These are phyloP conservation scores for Papilio aristodemus DNA, from an alignment of 1,140 invertebrate species.

Conservation along the genomic window DNA sequence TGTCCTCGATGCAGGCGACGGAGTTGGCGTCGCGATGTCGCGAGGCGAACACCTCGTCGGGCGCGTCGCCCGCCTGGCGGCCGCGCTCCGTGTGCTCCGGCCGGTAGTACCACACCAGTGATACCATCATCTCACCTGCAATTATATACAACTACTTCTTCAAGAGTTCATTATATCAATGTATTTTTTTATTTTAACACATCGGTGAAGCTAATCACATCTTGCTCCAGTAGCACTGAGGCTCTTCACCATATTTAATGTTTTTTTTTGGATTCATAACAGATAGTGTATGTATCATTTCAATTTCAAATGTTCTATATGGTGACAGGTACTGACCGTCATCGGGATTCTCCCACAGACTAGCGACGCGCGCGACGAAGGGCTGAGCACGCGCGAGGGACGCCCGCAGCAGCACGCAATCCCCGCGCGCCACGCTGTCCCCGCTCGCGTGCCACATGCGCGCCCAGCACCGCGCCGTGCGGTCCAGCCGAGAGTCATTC, in stretches of 20 bases:
- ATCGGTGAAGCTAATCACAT: too few species aligned
- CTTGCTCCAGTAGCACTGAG: too few species aligned
- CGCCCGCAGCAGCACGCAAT: slow-evolving; percentile 94
- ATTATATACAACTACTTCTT: slow-evolving; percentile 36
- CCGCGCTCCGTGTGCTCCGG: slow-evolving; percentile 97
- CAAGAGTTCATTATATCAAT: too few species aligned
- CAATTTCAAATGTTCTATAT: too few species aligned
- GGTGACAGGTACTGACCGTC: slow-evolving; percentile 84
- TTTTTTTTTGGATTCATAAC: too few species aligned
- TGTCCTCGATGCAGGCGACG: slow-evolving; percentile 98
- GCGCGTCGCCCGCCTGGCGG: slow-evolving; percentile 87
- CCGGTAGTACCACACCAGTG: slow-evolving; percentile 97
- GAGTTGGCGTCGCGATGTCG: slow-evolving; percentile 96
- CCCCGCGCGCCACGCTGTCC: slow-evolving; percentile 91
- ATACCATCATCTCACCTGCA: slow-evolving; percentile 98
- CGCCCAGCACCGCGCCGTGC: slow-evolving; percentile 89
- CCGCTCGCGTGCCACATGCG: slow-evolving; percentile 92
- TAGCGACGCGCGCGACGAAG: slow-evolving; percentile 95
- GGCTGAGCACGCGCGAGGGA: slow-evolving; percentile 90
- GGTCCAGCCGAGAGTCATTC: slow-evolving; percentile 85
- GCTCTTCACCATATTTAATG: too few species aligned
- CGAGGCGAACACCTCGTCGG: slow-evolving; percentile 97
- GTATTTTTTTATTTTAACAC: too few species aligned
- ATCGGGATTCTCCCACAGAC: slow-evolving; percentile 96
- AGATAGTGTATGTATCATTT: too few species aligned